A percentile compares a stretch with the other conserved stretches of the same genome.
Conservation (phyloP, 2,113 vertebrate genomes). For the Bos javanicus region DNA sequence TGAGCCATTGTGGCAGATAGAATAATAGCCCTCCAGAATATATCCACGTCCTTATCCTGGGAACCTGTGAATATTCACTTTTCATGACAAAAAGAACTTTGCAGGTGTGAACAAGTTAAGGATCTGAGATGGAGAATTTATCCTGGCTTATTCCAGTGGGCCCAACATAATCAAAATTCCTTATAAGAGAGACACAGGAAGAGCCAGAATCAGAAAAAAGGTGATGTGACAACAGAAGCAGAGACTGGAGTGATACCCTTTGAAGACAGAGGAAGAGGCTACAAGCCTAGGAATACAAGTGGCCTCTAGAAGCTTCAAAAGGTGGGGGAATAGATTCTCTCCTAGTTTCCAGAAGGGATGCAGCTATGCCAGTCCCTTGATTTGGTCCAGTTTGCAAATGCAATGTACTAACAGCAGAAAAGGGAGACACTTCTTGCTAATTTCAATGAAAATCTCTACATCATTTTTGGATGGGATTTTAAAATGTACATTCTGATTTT, state of each 20-base stretch:
- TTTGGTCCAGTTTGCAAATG: not conserved
- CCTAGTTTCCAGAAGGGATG: not conserved
- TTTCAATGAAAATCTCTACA: not conserved
- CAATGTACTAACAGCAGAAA: not conserved
- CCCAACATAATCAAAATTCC: not conserved
- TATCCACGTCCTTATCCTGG: not conserved
- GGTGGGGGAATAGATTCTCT: not conserved
- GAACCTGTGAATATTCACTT: not conserved
- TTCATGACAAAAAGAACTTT: not conserved
- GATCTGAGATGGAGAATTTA: not conserved
- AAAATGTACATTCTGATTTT: not conserved
- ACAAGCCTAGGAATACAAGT: not conserved
- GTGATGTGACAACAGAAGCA: not conserved
- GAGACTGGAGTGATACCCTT: not conserved
- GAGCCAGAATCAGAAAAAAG: not conserved
- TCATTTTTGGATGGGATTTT: not conserved
- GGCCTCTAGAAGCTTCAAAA: not conserved
- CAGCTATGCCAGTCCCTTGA: not conserved
- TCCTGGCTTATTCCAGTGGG: not conserved
- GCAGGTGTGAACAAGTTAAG: not conserved
- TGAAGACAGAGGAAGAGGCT: not conserved
- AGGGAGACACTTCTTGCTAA: not conserved
- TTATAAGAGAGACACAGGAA: not conserved
- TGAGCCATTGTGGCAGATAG: not conserved
- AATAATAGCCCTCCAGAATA: not conserved